These are phyloP conservation scores for Zaprionus nigranus DNA, from an alignment of 1,140 invertebrate species.

Conservation along the genomic window DNA sequence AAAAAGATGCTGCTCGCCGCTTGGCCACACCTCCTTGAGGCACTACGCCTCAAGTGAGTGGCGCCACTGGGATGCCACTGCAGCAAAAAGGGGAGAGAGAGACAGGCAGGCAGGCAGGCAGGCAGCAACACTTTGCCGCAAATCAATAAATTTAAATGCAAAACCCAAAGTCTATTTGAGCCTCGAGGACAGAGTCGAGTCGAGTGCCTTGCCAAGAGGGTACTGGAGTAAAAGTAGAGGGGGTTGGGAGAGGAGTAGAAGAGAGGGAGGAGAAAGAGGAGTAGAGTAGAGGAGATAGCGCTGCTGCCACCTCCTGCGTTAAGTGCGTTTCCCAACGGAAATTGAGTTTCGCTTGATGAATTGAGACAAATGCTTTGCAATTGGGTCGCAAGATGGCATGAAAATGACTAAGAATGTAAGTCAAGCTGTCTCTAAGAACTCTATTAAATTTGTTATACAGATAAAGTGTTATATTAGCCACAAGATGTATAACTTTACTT, in stretches of 20 bases:
- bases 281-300: background rate
- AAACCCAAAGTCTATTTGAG: slow-evolving; percentile 26
- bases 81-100: slow-evolving; percentile 4
- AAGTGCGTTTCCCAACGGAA: slow-evolving; percentile 31
- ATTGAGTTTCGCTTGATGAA: slow-evolving; percentile 37
- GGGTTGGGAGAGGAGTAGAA: no score
- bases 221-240: background rate
- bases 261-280: background rate
- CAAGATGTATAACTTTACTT: background rate
- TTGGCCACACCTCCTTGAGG: slow-evolving; percentile 27
- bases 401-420: slow-evolving; percentile 3
- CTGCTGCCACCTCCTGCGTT: slow-evolving; percentile 22
- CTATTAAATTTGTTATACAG: background rate
- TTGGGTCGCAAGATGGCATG: background rate
- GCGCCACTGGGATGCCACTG: slow-evolving; percentile 21
- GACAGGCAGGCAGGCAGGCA: background rate
- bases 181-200: slow-evolving; percentile 5
- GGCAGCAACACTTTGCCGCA: slow-evolving; percentile 24
- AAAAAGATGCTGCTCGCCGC: slow-evolving; percentile 4
- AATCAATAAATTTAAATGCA: slow-evolving; percentile 68
- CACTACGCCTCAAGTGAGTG: background rate
- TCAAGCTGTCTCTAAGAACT: background rate
- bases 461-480: background rate
- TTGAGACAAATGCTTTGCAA: slow-evolving; percentile 5
- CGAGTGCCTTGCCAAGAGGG: slow-evolving; percentile 9